Percentiles rank a stretch among this genome's conserved stretches.
phyloP scores from a whole-genome alignment of 1,140 invertebrate species.

The Drosophila lacteicornis region DNA sequence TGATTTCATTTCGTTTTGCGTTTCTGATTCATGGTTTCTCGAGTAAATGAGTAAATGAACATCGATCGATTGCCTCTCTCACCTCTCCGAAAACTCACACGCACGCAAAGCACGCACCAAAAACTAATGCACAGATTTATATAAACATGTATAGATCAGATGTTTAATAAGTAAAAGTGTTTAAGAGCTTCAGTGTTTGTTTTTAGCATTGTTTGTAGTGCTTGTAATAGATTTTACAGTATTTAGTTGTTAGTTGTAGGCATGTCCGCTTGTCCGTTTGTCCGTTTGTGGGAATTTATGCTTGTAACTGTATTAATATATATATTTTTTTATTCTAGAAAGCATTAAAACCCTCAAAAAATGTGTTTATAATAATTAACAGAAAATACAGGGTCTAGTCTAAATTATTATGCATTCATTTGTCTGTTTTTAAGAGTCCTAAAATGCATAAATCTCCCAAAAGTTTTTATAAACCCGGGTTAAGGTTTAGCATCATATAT shows the following conservation, averaged over 20 bases:
- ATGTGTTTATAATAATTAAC: no score
- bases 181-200: not conserved
- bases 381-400: not conserved
- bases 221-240: not conserved
- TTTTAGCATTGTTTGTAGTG: not conserved
- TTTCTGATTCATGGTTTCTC: slow-evolving; percentile 38
- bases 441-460: not conserved
- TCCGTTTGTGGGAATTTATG: not conserved
- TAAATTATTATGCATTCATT: no score
- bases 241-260: no score
- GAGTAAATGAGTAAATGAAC: slow-evolving; percentile 21
- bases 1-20: slow-evolving; percentile 48
- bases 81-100: slow-evolving; percentile 21
- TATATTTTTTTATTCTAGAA: not conserved
- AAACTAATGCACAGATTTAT: slow-evolving; percentile 18
- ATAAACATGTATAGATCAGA: not conserved
- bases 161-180: not conserved
- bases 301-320: no score
- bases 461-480: no score
- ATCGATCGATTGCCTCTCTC: slow-evolving; percentile 20
- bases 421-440: not conserved
- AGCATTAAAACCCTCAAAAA: no score
- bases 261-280: not conserved
- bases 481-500: no score
- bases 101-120: slow-evolving; percentile 8